These are phyloP conservation scores for Hypotaenidia philippensis DNA, from an alignment of 2,797 vertebrate genomes.

Conservation along the genomic window DNA sequence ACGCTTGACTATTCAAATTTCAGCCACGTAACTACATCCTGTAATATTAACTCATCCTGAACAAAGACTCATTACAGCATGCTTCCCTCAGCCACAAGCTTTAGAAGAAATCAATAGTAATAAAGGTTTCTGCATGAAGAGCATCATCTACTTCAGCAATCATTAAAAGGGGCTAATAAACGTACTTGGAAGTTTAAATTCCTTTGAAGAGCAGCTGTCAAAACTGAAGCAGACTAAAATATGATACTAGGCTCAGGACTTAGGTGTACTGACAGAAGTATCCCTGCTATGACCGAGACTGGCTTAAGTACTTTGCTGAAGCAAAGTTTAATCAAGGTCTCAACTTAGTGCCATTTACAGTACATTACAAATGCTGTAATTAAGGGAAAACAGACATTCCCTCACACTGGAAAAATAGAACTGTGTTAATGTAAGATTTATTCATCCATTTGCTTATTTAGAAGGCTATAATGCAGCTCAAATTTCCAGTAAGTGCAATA, in stretches of 20 bases:
- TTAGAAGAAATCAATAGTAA: slow-evolving; percentile 3
- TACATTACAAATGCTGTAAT: neutral
- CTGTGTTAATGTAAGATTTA: neutral
- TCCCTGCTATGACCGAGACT: neutral
- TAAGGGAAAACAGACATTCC: neutral
- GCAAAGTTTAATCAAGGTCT: slow-evolving; percentile 28
- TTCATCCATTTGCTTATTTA: neutral
- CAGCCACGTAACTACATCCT: slow-evolving; percentile 4
- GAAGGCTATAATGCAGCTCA: neutral
- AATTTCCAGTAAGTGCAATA: neutral
- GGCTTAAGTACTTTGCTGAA: slow-evolving; percentile 22
- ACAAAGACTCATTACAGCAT: neutral
- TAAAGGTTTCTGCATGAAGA: neutral
- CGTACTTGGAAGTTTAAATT: neutral
- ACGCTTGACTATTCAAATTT: neutral
- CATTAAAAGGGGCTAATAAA: neutral
- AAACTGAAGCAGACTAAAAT: slow-evolving; percentile 4
- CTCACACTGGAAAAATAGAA: neutral
- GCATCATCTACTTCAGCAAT: neutral
- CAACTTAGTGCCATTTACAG: neutral
- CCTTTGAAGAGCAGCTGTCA: slow-evolving; percentile 38
- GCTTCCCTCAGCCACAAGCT: neutral
- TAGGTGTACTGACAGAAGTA: neutral
- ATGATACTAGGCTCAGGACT: slow-evolving; percentile 18
- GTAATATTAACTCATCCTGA: neutral